These are phyloP conservation scores for Timandra comae DNA, from an alignment of 2,888 invertebrate genomes.

Conservation along the genomic window DNA sequence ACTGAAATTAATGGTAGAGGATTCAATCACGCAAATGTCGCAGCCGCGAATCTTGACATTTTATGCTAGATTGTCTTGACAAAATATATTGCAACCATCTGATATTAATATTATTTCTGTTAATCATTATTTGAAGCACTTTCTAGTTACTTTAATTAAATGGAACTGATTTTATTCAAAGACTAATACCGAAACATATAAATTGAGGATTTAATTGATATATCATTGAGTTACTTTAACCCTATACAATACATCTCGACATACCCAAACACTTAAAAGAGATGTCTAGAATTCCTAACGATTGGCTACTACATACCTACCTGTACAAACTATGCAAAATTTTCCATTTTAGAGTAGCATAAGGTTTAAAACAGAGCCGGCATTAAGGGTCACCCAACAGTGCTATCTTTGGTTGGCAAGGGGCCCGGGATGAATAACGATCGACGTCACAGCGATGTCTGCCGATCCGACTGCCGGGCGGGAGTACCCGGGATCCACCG, in stretches of 20 bases:
- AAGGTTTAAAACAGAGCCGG: constrained; percentile 24
- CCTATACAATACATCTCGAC: no score
- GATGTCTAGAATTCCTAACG: no score
- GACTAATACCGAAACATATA: no score
- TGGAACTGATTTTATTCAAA: no score
- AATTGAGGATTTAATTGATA: no score
- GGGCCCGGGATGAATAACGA: constrained; percentile 71
- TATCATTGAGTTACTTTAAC: no score
- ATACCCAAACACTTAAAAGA: no score
- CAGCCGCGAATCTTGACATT: constrained; percentile 42
- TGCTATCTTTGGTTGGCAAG: constrained; percentile 52
- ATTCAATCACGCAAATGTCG: constrained; percentile 73
- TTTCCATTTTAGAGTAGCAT: constrained; percentile 3
- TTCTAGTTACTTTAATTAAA: no score
- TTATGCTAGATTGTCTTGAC: constrained; percentile 27
- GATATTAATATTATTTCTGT: no score
- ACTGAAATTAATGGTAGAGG: constrained; percentile 73
- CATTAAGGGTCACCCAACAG: constrained; percentile 52
- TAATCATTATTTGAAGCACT: no score
- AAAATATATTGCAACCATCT: constrained; percentile 11
- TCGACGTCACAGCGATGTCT: constrained; percentile 72
- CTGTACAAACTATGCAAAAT: background rate
- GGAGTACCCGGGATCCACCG: constrained; percentile 10
- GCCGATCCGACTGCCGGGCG: constrained; percentile 46
- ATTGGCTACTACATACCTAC: no score